Percentiles rank a stretch among this genome's conserved stretches.
These are phyloP conservation scores for Cataglyphis livida DNA, from an alignment of 2,888 invertebrate species.

Conservation along the genomic window DNA sequence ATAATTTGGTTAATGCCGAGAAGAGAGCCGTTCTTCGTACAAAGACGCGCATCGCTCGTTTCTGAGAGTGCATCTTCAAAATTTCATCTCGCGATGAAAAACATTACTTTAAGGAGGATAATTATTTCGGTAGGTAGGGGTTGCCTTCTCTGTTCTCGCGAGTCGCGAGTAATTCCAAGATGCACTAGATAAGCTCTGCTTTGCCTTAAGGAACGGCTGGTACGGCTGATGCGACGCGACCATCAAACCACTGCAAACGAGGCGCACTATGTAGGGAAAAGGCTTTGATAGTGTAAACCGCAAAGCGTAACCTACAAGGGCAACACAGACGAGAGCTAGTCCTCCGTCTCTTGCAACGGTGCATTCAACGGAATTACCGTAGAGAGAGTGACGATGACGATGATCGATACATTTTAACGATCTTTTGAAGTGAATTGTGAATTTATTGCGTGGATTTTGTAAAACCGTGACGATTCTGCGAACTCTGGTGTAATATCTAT, in stretches of 20 bases:
- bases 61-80: slow-evolving; percentile 32
- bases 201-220: slow-evolving; percentile 57
- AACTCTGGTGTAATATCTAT: not conserved
- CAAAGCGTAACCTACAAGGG: slow-evolving; percentile 71
- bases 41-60: slow-evolving; percentile 35
- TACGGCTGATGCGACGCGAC: slow-evolving; percentile 75
- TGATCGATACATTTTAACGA: not conserved
- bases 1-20: slow-evolving; percentile 31
- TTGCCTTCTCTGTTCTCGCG: slow-evolving; percentile 18
- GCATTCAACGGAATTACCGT: slow-evolving; percentile 60
- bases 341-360: slow-evolving; percentile 60
- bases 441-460: not conserved
- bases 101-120: slow-evolving; percentile 38
- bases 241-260: slow-evolving; percentile 77
- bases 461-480: not conserved
- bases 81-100: slow-evolving; percentile 42
- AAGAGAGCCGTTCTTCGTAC: not conserved
- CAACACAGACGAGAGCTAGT: slow-evolving; percentile 63
- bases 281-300: slow-evolving; percentile 81
- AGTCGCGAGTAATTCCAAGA: slow-evolving; percentile 35
- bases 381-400: not conserved
- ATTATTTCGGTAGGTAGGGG: slow-evolving; percentile 48
- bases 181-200: slow-evolving; percentile 52
- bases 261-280: slow-evolving; percentile 63
- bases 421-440: slow-evolving; percentile 3